Percentiles rank a stretch among this genome's conserved stretches.
Conservation (phyloP, 1,140 invertebrate species). For the Polypedilum pembai region DNA sequence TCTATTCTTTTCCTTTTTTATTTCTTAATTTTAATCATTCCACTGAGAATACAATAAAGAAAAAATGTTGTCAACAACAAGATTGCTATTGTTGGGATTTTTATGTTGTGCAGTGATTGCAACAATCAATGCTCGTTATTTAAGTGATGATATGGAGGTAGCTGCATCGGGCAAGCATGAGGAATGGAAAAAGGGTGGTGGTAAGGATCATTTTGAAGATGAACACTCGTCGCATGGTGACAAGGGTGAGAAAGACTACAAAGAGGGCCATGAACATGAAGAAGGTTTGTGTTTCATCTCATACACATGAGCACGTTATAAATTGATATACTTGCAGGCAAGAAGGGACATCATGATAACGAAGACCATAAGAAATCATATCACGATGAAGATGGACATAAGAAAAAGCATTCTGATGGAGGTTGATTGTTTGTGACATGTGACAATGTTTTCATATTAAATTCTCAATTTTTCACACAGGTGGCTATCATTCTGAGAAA, state of each 20-base stretch:
- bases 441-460: conserved; percentile 43
- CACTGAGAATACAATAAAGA: neutral
- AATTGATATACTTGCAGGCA: conserved; percentile 36
- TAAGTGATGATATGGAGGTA: conserved; percentile 37
- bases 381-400: conserved; percentile 62
- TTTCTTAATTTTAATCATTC: neutral
- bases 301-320: neutral
- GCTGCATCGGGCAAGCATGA: conserved; percentile 40
- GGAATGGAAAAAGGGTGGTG: conserved; percentile 49
- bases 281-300: conserved; percentile 33
- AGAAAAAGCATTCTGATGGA: conserved; percentile 68
- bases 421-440: conserved; percentile 34
- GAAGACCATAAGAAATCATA: conserved; percentile 63
- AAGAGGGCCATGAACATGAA: conserved; percentile 37
- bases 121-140: conserved; percentile 27
- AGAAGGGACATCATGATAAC: conserved; percentile 63
- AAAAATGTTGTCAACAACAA: neutral
- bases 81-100: conserved; percentile 2
- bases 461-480: neutral
- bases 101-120: conserved; percentile 26
- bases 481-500: conserved; percentile 62
- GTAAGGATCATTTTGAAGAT: conserved; percentile 51
- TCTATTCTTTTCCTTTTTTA: neutral
- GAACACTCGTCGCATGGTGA: conserved; percentile 51
- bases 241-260: conserved; percentile 46